A percentile compares a stretch with the other conserved stretches of the same genome.
Conservation (phyloP, 2,113 vertebrate species). For the Paradoxurus hermaphroditus region DNA sequence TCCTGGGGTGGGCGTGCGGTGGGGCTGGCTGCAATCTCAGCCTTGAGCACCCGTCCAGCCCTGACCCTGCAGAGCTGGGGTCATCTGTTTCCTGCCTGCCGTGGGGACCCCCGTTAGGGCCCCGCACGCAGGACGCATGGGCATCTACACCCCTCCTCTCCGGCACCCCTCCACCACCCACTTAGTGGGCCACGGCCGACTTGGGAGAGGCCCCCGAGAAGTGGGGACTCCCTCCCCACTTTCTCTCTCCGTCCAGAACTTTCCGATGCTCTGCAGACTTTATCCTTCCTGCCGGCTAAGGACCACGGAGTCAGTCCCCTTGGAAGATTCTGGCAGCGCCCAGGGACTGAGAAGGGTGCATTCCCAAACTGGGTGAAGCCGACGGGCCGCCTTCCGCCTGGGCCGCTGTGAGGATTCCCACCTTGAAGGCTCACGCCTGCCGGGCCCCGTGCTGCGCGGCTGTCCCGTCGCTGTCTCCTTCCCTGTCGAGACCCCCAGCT, state of each 20-base stretch:
- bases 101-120: not conserved
- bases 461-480: accelerated
- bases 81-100: too few species aligned
- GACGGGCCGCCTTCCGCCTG: not conserved
- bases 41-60: not conserved
- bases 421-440: not conserved
- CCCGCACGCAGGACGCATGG: not conserved
- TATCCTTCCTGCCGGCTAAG: too few species aligned
- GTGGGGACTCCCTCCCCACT: too few species aligned
- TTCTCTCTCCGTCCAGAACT: too few species aligned
- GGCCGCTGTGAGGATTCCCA: not conserved
- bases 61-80: not conserved
- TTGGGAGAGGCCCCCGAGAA: not conserved
- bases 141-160: too few species aligned
- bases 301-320: too few species aligned
- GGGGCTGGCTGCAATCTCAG: not conserved
- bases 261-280: not conserved
- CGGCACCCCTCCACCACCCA: accelerated
- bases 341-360: accelerated
- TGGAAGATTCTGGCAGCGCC: too few species aligned
- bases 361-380: not conserved
- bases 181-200: too few species aligned
- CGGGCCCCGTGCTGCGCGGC: accelerated
- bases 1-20: not conserved
- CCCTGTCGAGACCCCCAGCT: not conserved